These are phyloP conservation scores for Philopotamus ludificatus DNA, from an alignment of 1,140 invertebrate species.

Conservation along the genomic window DNA sequence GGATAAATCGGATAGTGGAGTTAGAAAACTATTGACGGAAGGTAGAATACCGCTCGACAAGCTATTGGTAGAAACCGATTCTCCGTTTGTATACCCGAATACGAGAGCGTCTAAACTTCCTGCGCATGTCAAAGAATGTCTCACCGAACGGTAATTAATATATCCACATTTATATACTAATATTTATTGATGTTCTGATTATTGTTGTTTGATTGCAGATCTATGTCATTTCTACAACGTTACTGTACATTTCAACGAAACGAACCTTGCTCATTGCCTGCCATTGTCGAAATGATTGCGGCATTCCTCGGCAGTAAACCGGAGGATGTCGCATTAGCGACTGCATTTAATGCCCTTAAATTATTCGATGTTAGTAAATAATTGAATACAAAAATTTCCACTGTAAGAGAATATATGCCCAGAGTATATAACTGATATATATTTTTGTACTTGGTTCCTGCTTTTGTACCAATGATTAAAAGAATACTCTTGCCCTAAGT, in stretches of 20 bases:
- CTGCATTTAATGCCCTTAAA: conserved; percentile 91
- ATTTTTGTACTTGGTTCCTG: conserved; percentile 19
- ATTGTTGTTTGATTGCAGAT: conserved; percentile 48
- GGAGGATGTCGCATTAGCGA: conserved; percentile 88
- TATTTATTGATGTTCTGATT: background rate
- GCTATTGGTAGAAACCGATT: conserved; percentile 87
- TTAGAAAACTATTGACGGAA: conserved; percentile 79
- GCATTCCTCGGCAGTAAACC: conserved; percentile 83
- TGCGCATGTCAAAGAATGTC: conserved; percentile 76
- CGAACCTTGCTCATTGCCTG: conserved; percentile 90
- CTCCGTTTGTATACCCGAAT: conserved; percentile 96
- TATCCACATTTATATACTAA: background rate
- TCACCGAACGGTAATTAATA: conserved; percentile 73
- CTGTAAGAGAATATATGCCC: background rate
- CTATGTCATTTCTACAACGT: conserved; percentile 61
- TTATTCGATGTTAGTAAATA: conserved; percentile 84
- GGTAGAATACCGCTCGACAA: conserved; percentile 78
- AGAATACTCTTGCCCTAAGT: conserved; percentile 18
- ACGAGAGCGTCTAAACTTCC: conserved; percentile 90
- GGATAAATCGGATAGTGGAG: conserved; percentile 88
- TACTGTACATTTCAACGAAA: conserved; percentile 96
- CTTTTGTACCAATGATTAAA: background rate
- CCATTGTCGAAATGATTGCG: conserved; percentile 91
- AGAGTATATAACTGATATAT: conserved; percentile 4
- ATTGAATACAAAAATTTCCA: conserved; percentile 10